A percentile compares a stretch with the other conserved stretches of the same genome.
Evolutionary conservation across 1,140 invertebrate genomes (phyloP).

Genomic region (Drosophila kurseongensis): DNA sequence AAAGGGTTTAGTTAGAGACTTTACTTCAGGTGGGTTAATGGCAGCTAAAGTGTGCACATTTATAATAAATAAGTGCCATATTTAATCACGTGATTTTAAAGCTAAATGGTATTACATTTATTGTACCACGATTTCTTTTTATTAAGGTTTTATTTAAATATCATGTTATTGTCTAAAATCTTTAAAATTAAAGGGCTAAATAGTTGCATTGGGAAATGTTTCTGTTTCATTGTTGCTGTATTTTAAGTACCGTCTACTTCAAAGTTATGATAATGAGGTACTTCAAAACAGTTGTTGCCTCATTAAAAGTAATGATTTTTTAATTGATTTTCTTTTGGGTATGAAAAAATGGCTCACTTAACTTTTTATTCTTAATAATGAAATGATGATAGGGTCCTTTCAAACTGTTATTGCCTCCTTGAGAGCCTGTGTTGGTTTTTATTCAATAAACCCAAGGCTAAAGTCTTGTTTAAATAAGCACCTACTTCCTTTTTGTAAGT

Average conservation of each 20-base stretch:
- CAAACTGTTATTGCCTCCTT: not conserved
- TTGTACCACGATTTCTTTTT: no score
- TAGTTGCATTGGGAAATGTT: no score
- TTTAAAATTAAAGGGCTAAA: no score
- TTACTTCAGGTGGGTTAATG: not conserved
- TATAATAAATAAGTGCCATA: slow-evolving; percentile 11
- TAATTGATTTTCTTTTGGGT: not conserved
- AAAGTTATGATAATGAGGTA: no score
- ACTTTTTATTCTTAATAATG: not conserved
- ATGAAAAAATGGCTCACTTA: not conserved
- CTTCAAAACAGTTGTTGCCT: no score
- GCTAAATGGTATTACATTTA: not conserved
- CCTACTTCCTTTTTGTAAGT: not conserved
- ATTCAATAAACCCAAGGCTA: no score
- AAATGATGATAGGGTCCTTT: not conserved
- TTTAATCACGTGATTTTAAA: slow-evolving; percentile 8
- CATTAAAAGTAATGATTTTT: no score
- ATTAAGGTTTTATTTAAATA: no score
- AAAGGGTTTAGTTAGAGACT: not conserved
- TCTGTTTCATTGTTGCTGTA: no score
- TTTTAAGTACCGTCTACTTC: no score
- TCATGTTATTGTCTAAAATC: no score
- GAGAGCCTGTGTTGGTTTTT: no score
- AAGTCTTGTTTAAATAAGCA: not conserved
- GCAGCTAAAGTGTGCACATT: not conserved